Evolutionary conservation across 2,888 invertebrate species (phyloP), one percentile per base, ranked within the genome.

Genomic region (Caenorhabditis panamensis): DNA sequence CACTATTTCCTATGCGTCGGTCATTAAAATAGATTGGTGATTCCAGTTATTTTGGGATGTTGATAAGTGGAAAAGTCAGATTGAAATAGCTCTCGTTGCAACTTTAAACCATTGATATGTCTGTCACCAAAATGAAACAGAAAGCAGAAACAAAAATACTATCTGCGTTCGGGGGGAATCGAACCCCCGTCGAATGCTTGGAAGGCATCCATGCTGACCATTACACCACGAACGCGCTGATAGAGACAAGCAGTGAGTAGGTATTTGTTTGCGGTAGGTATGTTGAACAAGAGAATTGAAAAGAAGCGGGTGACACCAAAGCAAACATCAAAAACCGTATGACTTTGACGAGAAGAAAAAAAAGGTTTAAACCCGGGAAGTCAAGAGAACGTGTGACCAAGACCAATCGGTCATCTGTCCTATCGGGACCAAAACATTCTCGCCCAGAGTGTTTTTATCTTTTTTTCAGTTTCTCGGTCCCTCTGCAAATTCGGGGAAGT

Each of bases 151-250:
- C 54, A 77, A 79, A 72, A 59, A 62, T 11, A 51, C n/a, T n/a
- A n/a, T 83, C 73, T 84, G 84, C 84, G 83, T 83, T 83, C 83
- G 84, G 84, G 84, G 84, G 84, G 84, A 84, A 84, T 84, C 84
- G 84, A 84, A 84, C 83, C 84, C 84, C 82, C 84, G 84, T 85
- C 83, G 85, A 85, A 85, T 85, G 85, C 84, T 85, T 85, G 85
- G 85, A 85, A 85, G 85, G 84, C 85, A 85, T 85, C 85, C 85
- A 85, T 85, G 84, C 85, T 84, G 82, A 84, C 85, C 85, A 84
- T 84, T 85, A 85, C 84, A 85, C 85, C 85, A 85, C 84, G 84
- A 83, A 84, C 84, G 84, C 84, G 73, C 16, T 53, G 49, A 13
- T 3, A 24, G 41, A n/a, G 28, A 16, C 16, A 1, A 3, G 13